Base-by-base conservation (phyloP, 2,113 vertebrate species). In the Probosciger aterrimus region DNA sequence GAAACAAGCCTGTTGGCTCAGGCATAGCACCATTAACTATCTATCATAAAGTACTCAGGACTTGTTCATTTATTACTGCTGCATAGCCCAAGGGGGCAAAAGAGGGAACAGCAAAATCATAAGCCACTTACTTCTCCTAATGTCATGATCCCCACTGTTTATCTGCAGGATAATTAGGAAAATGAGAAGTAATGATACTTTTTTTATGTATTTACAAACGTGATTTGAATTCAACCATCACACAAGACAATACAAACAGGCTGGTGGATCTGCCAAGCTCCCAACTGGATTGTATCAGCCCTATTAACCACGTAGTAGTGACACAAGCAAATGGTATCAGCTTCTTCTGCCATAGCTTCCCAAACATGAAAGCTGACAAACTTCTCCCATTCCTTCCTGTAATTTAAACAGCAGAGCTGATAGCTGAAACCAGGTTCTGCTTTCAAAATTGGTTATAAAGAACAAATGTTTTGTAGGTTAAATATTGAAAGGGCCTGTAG, bases 121-220 rank as follows among this genome's bases (percentile, higher is more conserved):
- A 97, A 97, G 92, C 90, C 90, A 95, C 96, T 98, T 97, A 95
- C 95, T 98, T 97, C 94, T 94, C 96, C 91, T 98, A 98, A 98
- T 97, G 97, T 96, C 97, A 95, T 8, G 87, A 98, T 96, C 96
- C 97, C 98, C 93, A 97, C 97, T 98, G 98, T 96, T 98, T 97
- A 97, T 97, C 97, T 97, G 96, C 97, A 96, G 96, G 97, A 93
- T 97, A 97, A 98, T 98, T 97, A 98, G 91, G 96, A 94, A 98
- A 98, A 98, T 85, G 86, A 97, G 90, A 97, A 97, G 59, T 77
- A 91, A 93, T 94, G 93, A 95, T 92, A 94, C 93, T 94, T 96
- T 86, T 86, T 89, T 73, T 92, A 55, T 93, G 97, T 96, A 92
- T 87, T 78, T 82, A 18, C 59, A 30, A 86, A 94, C 19, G 28